Conservation (phyloP, 2,888 invertebrate genomes). For the Reticulitermes lucifugus region DNA sequence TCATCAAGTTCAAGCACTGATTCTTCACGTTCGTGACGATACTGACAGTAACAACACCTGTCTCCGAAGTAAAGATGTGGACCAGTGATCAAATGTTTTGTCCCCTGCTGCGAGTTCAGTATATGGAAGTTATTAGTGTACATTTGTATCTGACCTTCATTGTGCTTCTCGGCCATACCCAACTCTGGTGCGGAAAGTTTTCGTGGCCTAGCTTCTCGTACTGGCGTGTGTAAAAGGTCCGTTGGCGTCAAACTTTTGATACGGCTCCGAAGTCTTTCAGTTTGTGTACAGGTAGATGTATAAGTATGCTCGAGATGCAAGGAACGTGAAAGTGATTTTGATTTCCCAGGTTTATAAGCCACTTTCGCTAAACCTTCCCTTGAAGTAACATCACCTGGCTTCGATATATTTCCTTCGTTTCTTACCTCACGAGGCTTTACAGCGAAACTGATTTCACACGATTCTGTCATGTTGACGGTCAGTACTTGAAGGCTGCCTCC, state of each 20-base stretch:
- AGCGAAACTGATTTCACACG: not conserved
- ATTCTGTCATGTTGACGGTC: not conserved
- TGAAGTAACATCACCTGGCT: not conserved
- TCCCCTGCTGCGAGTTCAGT: not conserved
- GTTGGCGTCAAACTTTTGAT: not conserved
- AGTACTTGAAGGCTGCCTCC: not conserved
- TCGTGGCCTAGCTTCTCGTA: slow-evolving; percentile 15
- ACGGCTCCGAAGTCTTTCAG: not conserved
- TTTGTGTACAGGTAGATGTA: not conserved
- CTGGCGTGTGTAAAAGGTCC: not conserved
- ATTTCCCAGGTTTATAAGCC: not conserved
- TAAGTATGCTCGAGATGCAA: too few species aligned
- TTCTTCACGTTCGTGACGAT: not conserved
- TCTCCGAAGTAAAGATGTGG: not conserved
- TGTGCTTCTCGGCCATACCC: not conserved
- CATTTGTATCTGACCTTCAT: not conserved
- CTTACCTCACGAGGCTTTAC: not conserved
- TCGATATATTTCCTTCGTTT: not conserved
- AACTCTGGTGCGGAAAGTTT: slow-evolving; percentile 39
- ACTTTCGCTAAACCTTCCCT: not conserved
- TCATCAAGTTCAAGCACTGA: not conserved
- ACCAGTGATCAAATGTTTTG: not conserved
- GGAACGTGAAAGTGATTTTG: too few species aligned
- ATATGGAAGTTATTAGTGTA: not conserved
- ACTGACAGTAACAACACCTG: not conserved